Evolutionary conservation across 2,888 invertebrate genomes (phyloP).

Genomic region (Andricus quercusramuli): DNA sequence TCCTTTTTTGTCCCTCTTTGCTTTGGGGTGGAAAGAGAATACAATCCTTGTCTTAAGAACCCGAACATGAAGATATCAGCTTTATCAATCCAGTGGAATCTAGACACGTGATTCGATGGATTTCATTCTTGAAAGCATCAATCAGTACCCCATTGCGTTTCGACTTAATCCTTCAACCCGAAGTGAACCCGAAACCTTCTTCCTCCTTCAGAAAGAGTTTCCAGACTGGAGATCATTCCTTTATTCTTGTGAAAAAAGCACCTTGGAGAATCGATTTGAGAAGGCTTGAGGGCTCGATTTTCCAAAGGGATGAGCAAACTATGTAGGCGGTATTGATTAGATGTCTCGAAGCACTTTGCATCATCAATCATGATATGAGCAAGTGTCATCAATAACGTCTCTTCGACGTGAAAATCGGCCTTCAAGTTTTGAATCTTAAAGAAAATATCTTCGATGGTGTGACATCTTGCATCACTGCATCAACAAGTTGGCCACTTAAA

Average conservation of each 20-base stretch:
- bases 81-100: neutral
- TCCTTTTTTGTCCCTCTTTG: neutral
- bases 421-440: neutral
- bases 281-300: constrained; percentile 15
- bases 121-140: neutral
- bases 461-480: neutral
- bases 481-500: no score
- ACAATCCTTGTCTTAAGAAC: neutral
- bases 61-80: neutral
- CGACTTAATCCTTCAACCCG: neutral
- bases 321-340: constrained; percentile 13
- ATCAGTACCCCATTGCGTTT: neutral
- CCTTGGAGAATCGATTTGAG: neutral
- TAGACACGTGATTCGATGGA: neutral
- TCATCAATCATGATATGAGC: constrained; percentile 28
- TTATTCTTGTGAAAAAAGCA: neutral
- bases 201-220: neutral
- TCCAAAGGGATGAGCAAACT: constrained; percentile 16
- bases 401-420: neutral
- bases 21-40: neutral
- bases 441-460: neutral
- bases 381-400: constrained; percentile 5
- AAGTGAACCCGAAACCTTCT: neutral
- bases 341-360: constrained; percentile 29
- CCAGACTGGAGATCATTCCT: neutral